Evolutionary conservation across 1,140 invertebrate species (phyloP).

Genomic region (Apis laboriosa): DNA sequence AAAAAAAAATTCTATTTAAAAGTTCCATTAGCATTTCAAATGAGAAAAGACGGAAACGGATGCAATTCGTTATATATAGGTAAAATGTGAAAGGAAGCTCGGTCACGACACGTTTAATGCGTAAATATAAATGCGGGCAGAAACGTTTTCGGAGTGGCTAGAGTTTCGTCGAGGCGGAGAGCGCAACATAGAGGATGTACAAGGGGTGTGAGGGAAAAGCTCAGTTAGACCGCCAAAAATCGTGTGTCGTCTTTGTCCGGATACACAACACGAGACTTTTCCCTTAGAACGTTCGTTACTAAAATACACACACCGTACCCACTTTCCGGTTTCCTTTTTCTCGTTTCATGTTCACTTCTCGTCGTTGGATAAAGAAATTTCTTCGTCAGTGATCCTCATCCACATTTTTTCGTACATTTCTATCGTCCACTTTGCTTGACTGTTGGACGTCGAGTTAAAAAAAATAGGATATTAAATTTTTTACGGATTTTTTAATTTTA

Average conservation of each 20-base stretch:
- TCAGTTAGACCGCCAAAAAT: conserved; percentile 18
- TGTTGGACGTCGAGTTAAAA: background rate
- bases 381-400: conserved; percentile 40
- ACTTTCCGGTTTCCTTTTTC: conserved; percentile 61
- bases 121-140: conserved; percentile 45
- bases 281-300: conserved; percentile 51
- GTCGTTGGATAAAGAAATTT: conserved; percentile 38
- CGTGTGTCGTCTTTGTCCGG: conserved; percentile 35
- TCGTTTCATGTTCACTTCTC: conserved; percentile 41
- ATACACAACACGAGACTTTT: conserved; percentile 9
- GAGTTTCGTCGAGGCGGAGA: background rate
- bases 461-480: no score
- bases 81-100: conserved; percentile 18
- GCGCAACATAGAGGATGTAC: background rate
- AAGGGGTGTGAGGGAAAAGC: background rate
- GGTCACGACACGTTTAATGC: conserved; percentile 10
- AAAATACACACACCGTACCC: conserved; percentile 57
- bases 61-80: conserved; percentile 40
- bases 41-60: conserved; percentile 43
- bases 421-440: background rate
- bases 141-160: background rate
- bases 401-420: background rate
- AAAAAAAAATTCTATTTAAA: conserved; percentile 16
- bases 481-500: no score
- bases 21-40: conserved; percentile 44